Conservation (phyloP, 2,888 invertebrate genomes). For the Dione vanillae region DNA sequence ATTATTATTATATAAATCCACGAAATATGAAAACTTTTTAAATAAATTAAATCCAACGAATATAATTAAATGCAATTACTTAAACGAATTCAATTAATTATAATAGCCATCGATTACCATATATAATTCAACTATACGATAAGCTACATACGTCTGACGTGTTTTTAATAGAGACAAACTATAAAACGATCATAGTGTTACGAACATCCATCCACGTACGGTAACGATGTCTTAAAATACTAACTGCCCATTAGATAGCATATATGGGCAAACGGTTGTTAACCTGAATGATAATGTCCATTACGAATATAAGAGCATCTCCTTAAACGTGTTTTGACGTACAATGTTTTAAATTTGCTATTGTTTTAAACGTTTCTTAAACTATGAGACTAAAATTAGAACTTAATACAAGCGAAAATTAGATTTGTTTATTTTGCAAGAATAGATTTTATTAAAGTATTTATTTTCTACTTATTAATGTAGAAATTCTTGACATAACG, state of each 20-base stretch:
- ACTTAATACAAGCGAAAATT: background rate
- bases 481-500: no score
- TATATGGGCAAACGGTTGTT: conserved; percentile 50
- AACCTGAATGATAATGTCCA: conserved; percentile 52
- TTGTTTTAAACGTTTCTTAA: conserved; percentile 32
- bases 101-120: background rate
- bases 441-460: no score
- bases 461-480: no score
- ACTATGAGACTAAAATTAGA: background rate
- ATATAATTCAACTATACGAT: background rate
- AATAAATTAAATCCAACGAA: no score
- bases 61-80: background rate
- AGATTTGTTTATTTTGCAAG: no score
- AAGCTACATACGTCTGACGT: conserved; percentile 27
- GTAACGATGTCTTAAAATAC: conserved; percentile 44
- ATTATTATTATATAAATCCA: no score
- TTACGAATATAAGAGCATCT: conserved; percentile 35
- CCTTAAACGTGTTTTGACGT: conserved; percentile 41
- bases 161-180: conserved; percentile 41
- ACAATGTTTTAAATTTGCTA: conserved; percentile 31
- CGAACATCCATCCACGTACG: conserved; percentile 38
- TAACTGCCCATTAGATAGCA: conserved; percentile 50
- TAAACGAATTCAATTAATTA: background rate
- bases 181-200: conserved; percentile 39
- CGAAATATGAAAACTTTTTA: no score